These are phyloP conservation scores for Acropora tenuis DNA, from an alignment of 64 coral and sea anemone genomes.

Conservation along the genomic window DNA sequence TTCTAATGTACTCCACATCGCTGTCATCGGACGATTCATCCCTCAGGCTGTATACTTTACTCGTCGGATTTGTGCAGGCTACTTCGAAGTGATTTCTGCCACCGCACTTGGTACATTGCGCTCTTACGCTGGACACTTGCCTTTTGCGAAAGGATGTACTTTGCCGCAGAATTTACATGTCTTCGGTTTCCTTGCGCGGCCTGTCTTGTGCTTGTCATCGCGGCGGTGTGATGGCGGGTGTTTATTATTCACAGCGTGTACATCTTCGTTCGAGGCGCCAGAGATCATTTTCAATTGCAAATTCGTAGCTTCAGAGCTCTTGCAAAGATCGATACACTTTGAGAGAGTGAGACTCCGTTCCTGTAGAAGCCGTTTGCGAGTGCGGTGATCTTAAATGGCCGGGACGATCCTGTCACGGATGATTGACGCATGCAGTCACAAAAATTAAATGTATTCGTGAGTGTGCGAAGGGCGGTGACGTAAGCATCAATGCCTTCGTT, in stretches of 20 bases:
- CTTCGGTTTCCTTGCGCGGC: not conserved
- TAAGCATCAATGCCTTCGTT: constrained; percentile 50
- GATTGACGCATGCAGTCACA: constrained; percentile 46
- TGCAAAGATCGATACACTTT: constrained; percentile 23
- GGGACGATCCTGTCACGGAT: constrained; percentile 57
- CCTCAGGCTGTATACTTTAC: not conserved
- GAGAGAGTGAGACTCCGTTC: constrained; percentile 36
- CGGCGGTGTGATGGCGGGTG: not conserved
- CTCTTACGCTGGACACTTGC: constrained; percentile 26
- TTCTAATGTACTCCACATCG: constrained; percentile 21
- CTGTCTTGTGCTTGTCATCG: not conserved
- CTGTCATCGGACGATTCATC: constrained; percentile 17
- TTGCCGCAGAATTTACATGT: constrained; percentile 24
- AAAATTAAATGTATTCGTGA: constrained; percentile 69
- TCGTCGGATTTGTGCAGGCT: not conserved
- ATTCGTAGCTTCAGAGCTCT: constrained; percentile 41
- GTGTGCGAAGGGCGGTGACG: constrained; percentile 40
- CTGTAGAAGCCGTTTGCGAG: constrained; percentile 37
- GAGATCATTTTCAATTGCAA: constrained; percentile 39
- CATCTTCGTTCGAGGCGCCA: not conserved
- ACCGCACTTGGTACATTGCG: constrained; percentile 28
- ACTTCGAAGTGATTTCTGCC: constrained; percentile 37
- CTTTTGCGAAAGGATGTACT: constrained; percentile 11
- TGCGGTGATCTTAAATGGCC: constrained; percentile 51
- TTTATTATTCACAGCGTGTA: not conserved